These are phyloP conservation scores for Ophion ellenae DNA, from an alignment of 2,888 invertebrate species.

Conservation along the genomic window DNA sequence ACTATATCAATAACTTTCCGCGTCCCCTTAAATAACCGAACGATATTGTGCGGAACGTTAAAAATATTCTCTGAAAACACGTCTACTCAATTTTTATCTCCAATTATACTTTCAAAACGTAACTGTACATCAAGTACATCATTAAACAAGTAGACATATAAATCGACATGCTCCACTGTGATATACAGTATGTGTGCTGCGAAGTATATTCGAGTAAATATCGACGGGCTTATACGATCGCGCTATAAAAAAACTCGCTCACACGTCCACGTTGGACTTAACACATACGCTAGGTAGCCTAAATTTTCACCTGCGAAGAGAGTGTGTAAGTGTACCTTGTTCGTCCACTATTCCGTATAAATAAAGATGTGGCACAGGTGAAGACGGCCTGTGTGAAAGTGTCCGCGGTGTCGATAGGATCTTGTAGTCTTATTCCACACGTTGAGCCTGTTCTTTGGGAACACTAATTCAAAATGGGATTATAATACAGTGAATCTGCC, in stretches of 20 bases:
- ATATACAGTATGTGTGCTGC: background rate
- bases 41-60: background rate
- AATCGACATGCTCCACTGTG: background rate
- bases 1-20: too few relatives aligned
- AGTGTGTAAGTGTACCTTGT: constrained; percentile 68
- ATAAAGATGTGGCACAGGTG: constrained; percentile 81
- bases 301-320: constrained; percentile 77
- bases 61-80: too few relatives aligned
- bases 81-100: background rate
- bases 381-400: constrained; percentile 82
- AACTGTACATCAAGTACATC: constrained; percentile 13
- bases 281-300: constrained; percentile 77
- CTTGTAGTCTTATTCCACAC: constrained; percentile 8
- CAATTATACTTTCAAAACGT: background rate
- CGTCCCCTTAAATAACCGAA: too few relatives aligned
- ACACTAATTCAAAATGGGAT: background rate
- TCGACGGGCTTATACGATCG: constrained; percentile 42
- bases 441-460: background rate
- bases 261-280: constrained; percentile 69
- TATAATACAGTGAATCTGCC: background rate
- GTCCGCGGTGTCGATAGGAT: constrained; percentile 72
- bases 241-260: constrained; percentile 8
- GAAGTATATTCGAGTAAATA: constrained; percentile 25
- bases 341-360: constrained; percentile 81
- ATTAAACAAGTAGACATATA: background rate